A percentile compares a stretch with the other conserved stretches of the same genome.
Conservation (phyloP, 1,140 invertebrate genomes). For the Samia ricini region DNA sequence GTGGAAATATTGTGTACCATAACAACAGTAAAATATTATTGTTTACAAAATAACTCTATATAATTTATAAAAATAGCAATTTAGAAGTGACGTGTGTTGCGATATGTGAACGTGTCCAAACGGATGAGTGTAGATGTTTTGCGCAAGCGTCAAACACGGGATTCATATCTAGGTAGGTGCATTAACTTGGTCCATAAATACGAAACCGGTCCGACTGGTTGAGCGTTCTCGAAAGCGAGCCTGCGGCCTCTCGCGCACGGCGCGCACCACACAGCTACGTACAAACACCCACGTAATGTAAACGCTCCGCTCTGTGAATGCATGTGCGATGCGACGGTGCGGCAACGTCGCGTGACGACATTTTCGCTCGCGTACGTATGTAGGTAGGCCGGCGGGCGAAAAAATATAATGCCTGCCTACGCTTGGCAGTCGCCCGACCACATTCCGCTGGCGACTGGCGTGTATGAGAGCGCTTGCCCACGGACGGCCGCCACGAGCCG, state of each 20-base stretch:
- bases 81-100: constrained; percentile 42
- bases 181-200: constrained; percentile 74
- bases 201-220: constrained; percentile 71
- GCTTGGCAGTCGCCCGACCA: constrained; percentile 69
- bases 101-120: constrained; percentile 52
- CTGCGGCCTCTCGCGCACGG: constrained; percentile 63
- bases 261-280: constrained; percentile 51
- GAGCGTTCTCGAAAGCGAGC: constrained; percentile 72
- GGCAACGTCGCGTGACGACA: constrained; percentile 79
- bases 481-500: constrained; percentile 40
- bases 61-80: constrained; percentile 42
- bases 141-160: constrained; percentile 64
- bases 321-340: constrained; percentile 59
- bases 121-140: constrained; percentile 45
- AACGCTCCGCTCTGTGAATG: constrained; percentile 46
- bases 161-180: constrained; percentile 71
- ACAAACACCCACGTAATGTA: constrained; percentile 67
- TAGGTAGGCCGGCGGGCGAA: constrained; percentile 74
- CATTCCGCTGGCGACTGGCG: constrained; percentile 60
- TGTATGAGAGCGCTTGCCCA: constrained; percentile 46
- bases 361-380: constrained; percentile 77
- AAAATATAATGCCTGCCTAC: constrained; percentile 76
- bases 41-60: constrained; percentile 53
- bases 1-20: neutral
- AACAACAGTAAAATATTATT: constrained; percentile 16